Base-by-base conservation (phyloP, 2,113 vertebrate genomes). In the Crotophaga sulcirostris region DNA sequence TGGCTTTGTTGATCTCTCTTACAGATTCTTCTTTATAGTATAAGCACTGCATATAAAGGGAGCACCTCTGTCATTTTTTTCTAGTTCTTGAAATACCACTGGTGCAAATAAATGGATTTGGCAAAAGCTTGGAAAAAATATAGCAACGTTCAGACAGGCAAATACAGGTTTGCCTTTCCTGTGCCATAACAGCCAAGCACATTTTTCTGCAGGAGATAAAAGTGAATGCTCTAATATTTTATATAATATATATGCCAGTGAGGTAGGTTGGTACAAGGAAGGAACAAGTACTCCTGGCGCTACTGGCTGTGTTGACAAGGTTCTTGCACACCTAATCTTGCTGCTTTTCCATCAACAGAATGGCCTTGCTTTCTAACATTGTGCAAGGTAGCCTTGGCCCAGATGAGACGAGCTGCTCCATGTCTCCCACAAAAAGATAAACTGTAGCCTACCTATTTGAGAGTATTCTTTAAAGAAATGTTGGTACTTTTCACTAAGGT, bases 241-340 rank as follows among this genome's bases (percentile, higher is more conserved):
- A 5, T 31, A 21, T 25, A 23, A 44, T 4, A 3, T 2, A 4
- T 10, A 6, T n/a, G 19, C 33, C 40, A 23, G 0, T 4, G 31
- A 51, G 25, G n/a, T 29, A 40, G 31, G 34, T 10, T 38, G 28
- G 29, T 17, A 0, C 0, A n/a, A 52, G 38, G 60, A 55, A 40
- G 40, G 42, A 36, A 3, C 0, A 1, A 0, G 20, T 31, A 2
- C 13, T 29, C 51, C 49, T 67, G 56, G 38, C 60, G 38, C 60
- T 14, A 2, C 25, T 60, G 68, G 7, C 52, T 62, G 25, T 29
- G n/a, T 3, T 21, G 17, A 12, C 1, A 5, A 13, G 28, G 23
- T 31, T 45, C 4, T 38, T 25, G 42, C 2, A 2, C 16, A 51
- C 13, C 45, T 45, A 11, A 36, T 81, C n/a, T 52, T 81, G 54